phyloP scores from a whole-genome alignment of 2,113 vertebrate species.

The Cavia aperea region DNA sequence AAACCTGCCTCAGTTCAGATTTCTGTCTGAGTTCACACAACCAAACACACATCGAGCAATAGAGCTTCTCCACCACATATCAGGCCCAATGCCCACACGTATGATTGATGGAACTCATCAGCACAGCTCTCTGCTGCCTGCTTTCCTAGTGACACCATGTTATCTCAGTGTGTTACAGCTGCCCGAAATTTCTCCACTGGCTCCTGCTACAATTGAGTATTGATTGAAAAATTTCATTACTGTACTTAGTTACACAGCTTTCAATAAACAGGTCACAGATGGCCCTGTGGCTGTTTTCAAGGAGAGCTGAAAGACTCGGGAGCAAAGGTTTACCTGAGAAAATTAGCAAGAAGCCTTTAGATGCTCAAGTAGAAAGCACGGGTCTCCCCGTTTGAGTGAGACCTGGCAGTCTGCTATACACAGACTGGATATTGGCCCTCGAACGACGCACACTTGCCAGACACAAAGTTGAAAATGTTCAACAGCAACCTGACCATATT shows the following conservation, averaged over 20 bases:
- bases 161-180: constrained; percentile 51
- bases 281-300: constrained; percentile 51
- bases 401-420: constrained; percentile 38
- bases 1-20: constrained; percentile 8
- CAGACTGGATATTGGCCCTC: constrained; percentile 7
- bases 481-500: constrained; percentile 1
- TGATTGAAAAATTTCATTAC: constrained; percentile 71
- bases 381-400: constrained; percentile 11
- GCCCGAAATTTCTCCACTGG: constrained; percentile 48
- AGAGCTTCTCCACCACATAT: constrained; percentile 33
- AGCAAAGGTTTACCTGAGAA: constrained; percentile 22
- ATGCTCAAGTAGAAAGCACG: fast-evolving
- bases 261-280: constrained; percentile 64
- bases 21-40: constrained; percentile 60
- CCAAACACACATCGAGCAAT: constrained; percentile 45
- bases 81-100: constrained; percentile 6
- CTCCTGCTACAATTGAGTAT: constrained; percentile 66
- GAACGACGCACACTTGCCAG: constrained; percentile 6
- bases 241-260: constrained; percentile 64
- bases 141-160: constrained; percentile 58
- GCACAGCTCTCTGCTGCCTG: constrained; percentile 35
- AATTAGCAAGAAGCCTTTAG: constrained; percentile 27
- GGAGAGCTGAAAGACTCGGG: constrained; percentile 27
- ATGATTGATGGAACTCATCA: constrained; percentile 65
- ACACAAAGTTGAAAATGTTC: constrained; percentile 22